Base-by-base conservation (phyloP, 2,113 vertebrate species). In the Rostratula benghalensis region DNA sequence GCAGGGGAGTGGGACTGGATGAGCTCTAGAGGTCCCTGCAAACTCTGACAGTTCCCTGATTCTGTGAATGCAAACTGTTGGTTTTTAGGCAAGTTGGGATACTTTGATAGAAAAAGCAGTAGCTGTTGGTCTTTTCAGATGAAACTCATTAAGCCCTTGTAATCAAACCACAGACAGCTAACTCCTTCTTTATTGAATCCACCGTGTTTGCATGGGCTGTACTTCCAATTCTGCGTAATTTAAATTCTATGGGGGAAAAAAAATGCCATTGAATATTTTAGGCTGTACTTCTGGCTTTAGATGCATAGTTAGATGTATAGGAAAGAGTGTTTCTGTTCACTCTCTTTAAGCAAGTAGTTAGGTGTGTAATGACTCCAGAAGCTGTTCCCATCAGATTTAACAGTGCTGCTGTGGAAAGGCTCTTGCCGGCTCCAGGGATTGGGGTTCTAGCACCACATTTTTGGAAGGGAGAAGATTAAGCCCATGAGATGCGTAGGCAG, bases 191-290 rank as follows among this genome's bases (percentile, higher is more conserved):
- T 92, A 75, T 82, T 68, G 82, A 67, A 79, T 46, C 37, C 70
- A 15, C 16, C 46, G 13, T 37, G 25, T 84, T 87, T 87, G 35
- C 57, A 28, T 31, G 31, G 31, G 8, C 60, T 54, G 25, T 83
- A 33, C 35, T 71, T 93, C 48, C 30, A 75, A 2, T 63, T 68
- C 30, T 60, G 16, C 85, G 7, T 30, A 30, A 68, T 60, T 85
- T 79, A 25, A 73, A 57, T 57, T 78, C 20, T 12, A 3, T 2
- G 28, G 15, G 11, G 20, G 10, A 4, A 0, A 4, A 0, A 11
- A 9, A 11, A 7, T 54, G 12, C 31, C 68, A 37, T 31, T 53
- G 63, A 69, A 37, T 93, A 69, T 82, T 88, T 84, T 71, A 90
- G 51, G 7, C 46, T 92, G 67, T 33, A 33, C 30, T 61, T 91